A percentile compares a stretch with the other conserved stretches of the same genome.
These are phyloP conservation scores for Diceros bicornis DNA, from an alignment of 2,797 vertebrate species.

Conservation along the genomic window DNA sequence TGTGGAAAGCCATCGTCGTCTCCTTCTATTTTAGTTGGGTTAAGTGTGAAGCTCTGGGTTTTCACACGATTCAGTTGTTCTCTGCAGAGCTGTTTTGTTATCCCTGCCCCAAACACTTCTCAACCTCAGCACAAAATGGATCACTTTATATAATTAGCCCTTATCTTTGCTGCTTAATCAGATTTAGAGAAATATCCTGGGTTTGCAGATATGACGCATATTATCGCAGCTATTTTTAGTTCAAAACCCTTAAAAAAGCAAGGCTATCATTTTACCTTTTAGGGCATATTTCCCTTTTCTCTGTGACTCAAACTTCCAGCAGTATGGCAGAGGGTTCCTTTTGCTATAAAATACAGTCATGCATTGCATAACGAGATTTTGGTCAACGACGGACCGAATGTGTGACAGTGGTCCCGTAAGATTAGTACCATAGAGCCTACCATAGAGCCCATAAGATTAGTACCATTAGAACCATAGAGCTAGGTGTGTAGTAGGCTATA, in stretches of 20 bases:
- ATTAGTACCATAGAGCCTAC: too few species aligned
- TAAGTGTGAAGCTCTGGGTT: neutral
- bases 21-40: neutral
- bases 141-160: neutral
- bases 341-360: neutral
- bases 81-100: neutral
- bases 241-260: slow-evolving; percentile 44
- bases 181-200: slow-evolving; percentile 13
- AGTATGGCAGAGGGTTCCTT: neutral
- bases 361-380: too few species aligned
- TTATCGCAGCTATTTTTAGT: slow-evolving; percentile 24
- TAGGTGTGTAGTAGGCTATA: too few species aligned
- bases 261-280: slow-evolving; percentile 44
- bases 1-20: neutral
- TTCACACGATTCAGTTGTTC: neutral
- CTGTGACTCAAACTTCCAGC: slow-evolving; percentile 14
- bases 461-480: too few species aligned
- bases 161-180: slow-evolving; percentile 14
- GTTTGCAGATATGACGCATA: neutral
- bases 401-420: too few species aligned
- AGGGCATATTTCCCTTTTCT: slow-evolving; percentile 30
- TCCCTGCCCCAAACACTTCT: neutral
- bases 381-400: too few species aligned
- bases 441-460: too few species aligned
- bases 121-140: neutral